Percentiles rank a stretch among this genome's conserved stretches.
These are phyloP conservation scores for Clytia hemisphaerica DNA, from an alignment of 30 jellyfish, hydroid and myxozoan species.

Conservation along the genomic window DNA sequence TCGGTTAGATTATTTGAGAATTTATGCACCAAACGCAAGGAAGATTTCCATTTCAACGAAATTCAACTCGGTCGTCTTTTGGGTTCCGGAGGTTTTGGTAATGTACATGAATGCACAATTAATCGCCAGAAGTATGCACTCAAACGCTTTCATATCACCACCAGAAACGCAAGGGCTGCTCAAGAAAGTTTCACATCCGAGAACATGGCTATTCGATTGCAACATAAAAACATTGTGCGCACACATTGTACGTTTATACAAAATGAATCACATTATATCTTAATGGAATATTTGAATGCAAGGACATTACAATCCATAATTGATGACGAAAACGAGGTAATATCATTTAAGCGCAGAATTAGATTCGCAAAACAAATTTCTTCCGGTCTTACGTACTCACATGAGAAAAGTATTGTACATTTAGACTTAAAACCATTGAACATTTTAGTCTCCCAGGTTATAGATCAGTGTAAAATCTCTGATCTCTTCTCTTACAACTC, in stretches of 20 bases:
- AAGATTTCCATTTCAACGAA: slow-evolving; percentile 25
- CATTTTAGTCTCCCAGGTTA: slow-evolving; percentile 36
- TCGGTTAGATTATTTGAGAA: no score
- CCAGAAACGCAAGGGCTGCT: slow-evolving; percentile 60
- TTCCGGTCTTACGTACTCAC: slow-evolving; percentile 59
- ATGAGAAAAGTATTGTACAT: slow-evolving; percentile 65
- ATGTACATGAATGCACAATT: slow-evolving; percentile 35
- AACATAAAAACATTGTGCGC: slow-evolving; percentile 71
- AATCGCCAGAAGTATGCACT: slow-evolving; percentile 45
- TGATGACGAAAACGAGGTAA: slow-evolving; percentile 42
- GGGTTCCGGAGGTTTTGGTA: slow-evolving; percentile 88
- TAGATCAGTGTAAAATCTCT: slow-evolving; percentile 58
- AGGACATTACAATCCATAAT: slow-evolving; percentile 67
- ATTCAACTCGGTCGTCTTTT: slow-evolving; percentile 51
- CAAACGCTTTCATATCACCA: slow-evolving; percentile 51
- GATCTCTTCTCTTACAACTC: slow-evolving; percentile 86
- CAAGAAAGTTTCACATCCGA: slow-evolving; percentile 72
- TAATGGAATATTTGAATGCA: slow-evolving; percentile 67
- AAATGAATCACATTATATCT: slow-evolving; percentile 57
- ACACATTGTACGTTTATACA: slow-evolving; percentile 36
- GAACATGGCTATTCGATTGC: slow-evolving; percentile 30
- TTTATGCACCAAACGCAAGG: no score
- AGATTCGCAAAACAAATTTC: slow-evolving; percentile 65
- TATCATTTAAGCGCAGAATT: slow-evolving; percentile 38
- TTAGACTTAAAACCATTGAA: slow-evolving; percentile 75